A percentile compares a stretch with the other conserved stretches of the same genome.
phyloP scores from a whole-genome alignment of 2,797 vertebrate genomes.

The Sylvia borin region DNA sequence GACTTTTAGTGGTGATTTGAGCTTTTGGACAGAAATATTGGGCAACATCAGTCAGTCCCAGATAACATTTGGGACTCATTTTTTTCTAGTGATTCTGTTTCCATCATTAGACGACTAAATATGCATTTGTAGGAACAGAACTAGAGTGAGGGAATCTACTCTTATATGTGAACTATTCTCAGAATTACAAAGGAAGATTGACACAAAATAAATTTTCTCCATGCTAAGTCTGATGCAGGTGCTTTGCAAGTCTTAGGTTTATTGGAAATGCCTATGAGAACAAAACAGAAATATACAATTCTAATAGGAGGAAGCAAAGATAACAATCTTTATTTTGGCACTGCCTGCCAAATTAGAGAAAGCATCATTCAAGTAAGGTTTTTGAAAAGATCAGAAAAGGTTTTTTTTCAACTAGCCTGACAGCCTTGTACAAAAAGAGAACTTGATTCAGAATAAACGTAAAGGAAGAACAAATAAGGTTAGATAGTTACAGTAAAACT shows the following conservation, averaged over 20 bases:
- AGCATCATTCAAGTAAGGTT: neutral
- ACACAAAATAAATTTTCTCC: neutral
- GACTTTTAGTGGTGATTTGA: neutral
- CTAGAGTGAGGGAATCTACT: neutral
- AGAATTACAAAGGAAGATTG: neutral
- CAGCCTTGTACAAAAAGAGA: neutral
- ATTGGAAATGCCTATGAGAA: neutral
- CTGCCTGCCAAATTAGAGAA: neutral
- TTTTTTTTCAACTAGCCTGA: neutral
- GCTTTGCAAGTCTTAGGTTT: neutral
- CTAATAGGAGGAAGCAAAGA: neutral
- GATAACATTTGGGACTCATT: neutral
- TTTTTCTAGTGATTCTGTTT: neutral
- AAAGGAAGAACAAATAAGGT: conserved; percentile 7
- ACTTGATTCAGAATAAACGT: conserved; percentile 4
- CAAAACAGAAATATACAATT: neutral
- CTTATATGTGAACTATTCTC: neutral
- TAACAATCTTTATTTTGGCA: neutral
- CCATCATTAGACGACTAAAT: neutral
- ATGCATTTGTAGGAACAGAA: neutral
- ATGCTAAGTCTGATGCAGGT: neutral
- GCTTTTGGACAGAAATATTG: neutral
- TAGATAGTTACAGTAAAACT: conserved; percentile 1
- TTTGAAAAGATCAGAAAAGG: neutral
- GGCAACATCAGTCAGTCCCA: neutral